Percentiles rank a stretch among this genome's conserved stretches.
Conservation (phyloP, 2,113 vertebrate genomes). For the Pycnonotus jocosus region DNA sequence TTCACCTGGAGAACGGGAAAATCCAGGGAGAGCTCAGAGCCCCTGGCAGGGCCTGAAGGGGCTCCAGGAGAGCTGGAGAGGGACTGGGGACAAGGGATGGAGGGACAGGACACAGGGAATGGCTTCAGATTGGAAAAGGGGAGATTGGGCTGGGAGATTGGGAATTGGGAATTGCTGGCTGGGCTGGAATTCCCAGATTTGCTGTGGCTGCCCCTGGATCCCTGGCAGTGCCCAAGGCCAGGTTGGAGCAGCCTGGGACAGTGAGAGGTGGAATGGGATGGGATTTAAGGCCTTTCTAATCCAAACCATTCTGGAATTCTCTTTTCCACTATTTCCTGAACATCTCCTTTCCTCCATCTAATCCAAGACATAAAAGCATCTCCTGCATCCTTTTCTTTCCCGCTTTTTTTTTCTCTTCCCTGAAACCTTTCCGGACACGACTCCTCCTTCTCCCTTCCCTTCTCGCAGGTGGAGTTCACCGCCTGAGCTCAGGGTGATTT, state of each 20-base stretch:
- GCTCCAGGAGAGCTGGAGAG: not conserved
- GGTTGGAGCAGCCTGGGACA: fast-evolving
- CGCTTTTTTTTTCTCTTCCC: not conserved
- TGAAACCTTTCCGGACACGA: not conserved
- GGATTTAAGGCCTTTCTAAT: not conserved
- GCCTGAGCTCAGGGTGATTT: not conserved
- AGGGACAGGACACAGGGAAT: not conserved
- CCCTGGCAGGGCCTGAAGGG: not conserved
- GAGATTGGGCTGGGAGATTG: not conserved
- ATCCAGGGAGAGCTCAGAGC: not conserved
- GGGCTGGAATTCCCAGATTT: not conserved
- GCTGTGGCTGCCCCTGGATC: not conserved
- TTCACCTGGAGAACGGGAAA: fast-evolving
- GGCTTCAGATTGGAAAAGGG: fast-evolving
- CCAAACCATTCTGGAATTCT: too few relatives aligned
- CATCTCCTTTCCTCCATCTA: fast-evolving
- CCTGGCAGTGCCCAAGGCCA: not conserved
- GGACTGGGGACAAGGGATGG: not conserved
- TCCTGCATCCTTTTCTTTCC: not conserved
- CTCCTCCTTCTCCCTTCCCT: not conserved
- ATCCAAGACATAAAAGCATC: not conserved
- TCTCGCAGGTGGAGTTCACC: not conserved
- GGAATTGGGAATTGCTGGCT: not conserved
- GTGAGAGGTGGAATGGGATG: fast-evolving
- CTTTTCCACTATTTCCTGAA: not conserved